phyloP scores from a whole-genome alignment of 1,140 invertebrate genomes.

The Sarcophaga bullata region DNA sequence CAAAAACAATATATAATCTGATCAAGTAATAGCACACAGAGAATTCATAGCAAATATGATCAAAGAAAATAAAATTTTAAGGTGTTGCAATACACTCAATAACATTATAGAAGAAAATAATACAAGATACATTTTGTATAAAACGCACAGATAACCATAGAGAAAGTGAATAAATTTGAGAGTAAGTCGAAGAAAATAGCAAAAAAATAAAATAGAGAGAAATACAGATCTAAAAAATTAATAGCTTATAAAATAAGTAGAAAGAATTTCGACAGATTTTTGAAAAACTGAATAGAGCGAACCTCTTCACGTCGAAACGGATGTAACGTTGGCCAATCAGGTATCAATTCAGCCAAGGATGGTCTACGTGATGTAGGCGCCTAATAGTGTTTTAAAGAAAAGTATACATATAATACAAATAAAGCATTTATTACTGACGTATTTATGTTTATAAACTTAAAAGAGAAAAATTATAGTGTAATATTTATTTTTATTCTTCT shows the following conservation, averaged over 20 bases:
- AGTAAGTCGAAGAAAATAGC: neutral
- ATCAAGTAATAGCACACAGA: too few species aligned
- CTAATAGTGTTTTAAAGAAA: slow-evolving; percentile 62
- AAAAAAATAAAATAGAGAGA: neutral
- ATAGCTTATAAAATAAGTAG: neutral
- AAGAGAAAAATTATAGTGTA: too few species aligned
- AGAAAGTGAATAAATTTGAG: neutral
- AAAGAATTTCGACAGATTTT: neutral
- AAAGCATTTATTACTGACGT: slow-evolving; percentile 21
- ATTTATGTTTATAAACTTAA: neutral
- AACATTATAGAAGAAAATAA: too few species aligned
- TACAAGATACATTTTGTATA: too few species aligned
- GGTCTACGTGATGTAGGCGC: slow-evolving; percentile 79
- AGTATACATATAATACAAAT: neutral
- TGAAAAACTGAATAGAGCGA: slow-evolving; percentile 4
- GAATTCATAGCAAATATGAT: too few species aligned
- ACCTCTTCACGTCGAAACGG: slow-evolving; percentile 73
- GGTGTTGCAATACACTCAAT: too few species aligned
- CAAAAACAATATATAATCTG: too few species aligned
- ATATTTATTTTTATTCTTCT: too few species aligned
- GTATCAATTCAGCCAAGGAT: slow-evolving; percentile 93
- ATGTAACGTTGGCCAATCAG: slow-evolving; percentile 94
- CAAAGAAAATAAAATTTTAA: too few species aligned
- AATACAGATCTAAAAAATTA: neutral
- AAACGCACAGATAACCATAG: neutral